Base-by-base conservation (phyloP, 2,888 invertebrate species). In the Sarcophaga rosellei region DNA sequence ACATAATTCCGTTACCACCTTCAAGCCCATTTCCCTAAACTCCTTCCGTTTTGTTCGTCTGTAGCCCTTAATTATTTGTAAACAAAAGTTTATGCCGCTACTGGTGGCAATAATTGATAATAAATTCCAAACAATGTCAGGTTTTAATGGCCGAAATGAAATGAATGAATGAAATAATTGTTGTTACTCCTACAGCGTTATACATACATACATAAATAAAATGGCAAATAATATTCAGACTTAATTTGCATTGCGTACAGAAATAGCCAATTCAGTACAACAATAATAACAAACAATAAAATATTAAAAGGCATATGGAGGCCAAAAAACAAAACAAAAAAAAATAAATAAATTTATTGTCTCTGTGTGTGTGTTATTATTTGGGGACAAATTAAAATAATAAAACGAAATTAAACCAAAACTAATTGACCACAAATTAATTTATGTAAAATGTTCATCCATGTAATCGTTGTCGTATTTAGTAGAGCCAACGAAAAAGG, bases 361-460 rank as follows among this genome's bases (percentile, higher is more conserved):
- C 35, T 35, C 35, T 35, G 35, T 35, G 35, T 35, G 35, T 35
- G 35, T 35, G 35, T 65, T 75, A 79, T 84, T 79, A 79, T 84
- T 84, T 70, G 84, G 84, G 84, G 84, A 84, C 84, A 83, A 80
- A 86, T 81, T 84, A 84, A 86, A 84, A 84, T 80, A 76, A 84
- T 84, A 81, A 77, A 73, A 84, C 35, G 68, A 86, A 81, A 81
- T 84, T 86, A 86, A 84, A 84, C 80, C 84, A 86, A 86, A 86
- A 84, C 81, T 86, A 86, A 86, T 86, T 84, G 80, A 81, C 86
- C 86, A 84, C 83, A 84, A 84, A 86, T 84, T 86, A 80, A 86
- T 86, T 86, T 84, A 86, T 81, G 84, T 69, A 62, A 73, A 81
- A 53, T 53, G 17, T 53, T 12, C 53, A 53, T 12, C 17, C 53